Percentiles rank a stretch among this genome's conserved stretches.
These are phyloP conservation scores for Perdita meconis DNA, from an alignment of 2,888 invertebrate species.

Conservation along the genomic window DNA sequence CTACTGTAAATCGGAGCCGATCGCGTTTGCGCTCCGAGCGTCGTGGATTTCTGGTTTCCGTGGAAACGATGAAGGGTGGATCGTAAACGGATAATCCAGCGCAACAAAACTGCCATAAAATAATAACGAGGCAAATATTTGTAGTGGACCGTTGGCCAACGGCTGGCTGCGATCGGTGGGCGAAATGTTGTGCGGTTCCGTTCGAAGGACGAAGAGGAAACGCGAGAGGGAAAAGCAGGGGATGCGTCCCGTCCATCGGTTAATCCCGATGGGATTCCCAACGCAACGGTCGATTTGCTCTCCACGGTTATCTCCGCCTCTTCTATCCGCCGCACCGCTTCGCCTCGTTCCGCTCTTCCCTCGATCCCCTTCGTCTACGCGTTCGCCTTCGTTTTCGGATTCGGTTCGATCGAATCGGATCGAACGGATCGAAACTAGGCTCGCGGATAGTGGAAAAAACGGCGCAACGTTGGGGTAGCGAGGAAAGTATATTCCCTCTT, in stretches of 20 bases:
- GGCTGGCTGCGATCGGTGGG: slow-evolving; percentile 2
- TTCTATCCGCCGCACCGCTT: neutral
- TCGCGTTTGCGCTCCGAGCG: neutral
- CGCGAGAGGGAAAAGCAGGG: slow-evolving; percentile 7
- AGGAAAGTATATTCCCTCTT: slow-evolving; percentile 1
- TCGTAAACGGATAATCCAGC: slow-evolving; percentile 72
- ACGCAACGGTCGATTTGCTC: slow-evolving; percentile 18
- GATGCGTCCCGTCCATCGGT: slow-evolving; percentile 7
- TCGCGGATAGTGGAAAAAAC: slow-evolving; percentile 6
- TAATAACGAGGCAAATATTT: slow-evolving; percentile 79
- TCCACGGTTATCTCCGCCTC: too few species aligned
- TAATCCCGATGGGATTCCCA: slow-evolving; percentile 51
- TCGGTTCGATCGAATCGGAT: too few species aligned
- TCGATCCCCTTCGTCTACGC: too few species aligned
- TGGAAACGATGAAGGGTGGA: neutral
- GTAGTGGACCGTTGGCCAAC: slow-evolving; percentile 44
- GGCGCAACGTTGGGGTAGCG: neutral
- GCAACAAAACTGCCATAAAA: slow-evolving; percentile 74
- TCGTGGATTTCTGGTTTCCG: slow-evolving; percentile 20
- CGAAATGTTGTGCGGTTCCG: neutral
- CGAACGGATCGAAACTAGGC: neutral
- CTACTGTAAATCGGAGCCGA: neutral
- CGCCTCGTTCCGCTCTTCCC: neutral
- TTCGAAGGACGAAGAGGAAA: neutral
- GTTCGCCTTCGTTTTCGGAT: too few species aligned